A percentile compares a stretch with the other conserved stretches of the same genome.
These are phyloP conservation scores for Casuarius casuarius DNA, from an alignment of 2,113 vertebrate genomes.

Conservation along the genomic window DNA sequence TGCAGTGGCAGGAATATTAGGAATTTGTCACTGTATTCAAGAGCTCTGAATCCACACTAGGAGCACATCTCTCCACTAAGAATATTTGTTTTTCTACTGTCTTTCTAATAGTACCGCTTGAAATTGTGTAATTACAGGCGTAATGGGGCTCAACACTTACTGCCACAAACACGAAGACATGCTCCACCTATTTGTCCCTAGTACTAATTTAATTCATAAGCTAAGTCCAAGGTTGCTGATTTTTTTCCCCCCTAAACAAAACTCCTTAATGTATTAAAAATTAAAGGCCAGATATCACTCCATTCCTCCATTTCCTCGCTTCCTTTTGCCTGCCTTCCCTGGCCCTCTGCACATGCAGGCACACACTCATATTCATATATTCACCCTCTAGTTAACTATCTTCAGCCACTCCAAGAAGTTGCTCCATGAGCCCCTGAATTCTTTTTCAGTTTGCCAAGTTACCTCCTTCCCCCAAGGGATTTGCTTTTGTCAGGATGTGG, in stretches of 20 bases:
- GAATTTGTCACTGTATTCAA: background rate
- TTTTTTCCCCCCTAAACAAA: background rate
- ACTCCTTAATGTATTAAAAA: background rate
- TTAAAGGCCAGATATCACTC: background rate
- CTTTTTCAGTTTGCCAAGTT: slow-evolving; percentile 5
- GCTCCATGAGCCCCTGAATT: background rate
- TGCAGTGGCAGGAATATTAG: background rate
- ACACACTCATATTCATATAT: background rate
- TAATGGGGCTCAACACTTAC: background rate
- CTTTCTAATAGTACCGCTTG: background rate
- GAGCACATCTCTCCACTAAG: background rate
- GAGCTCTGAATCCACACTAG: background rate
- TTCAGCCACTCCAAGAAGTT: background rate
- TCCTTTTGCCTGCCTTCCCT: background rate
- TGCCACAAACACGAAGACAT: background rate
- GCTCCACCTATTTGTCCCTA: background rate
- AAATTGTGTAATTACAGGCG: background rate
- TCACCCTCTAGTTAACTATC: background rate
- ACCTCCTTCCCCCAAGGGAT: slow-evolving; percentile 25
- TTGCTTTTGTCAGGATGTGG: slow-evolving; percentile 34
- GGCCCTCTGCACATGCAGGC: background rate
- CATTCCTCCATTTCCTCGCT: background rate
- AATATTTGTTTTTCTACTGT: background rate
- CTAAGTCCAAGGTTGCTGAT: background rate
- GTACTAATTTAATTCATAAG: background rate